phyloP scores from a whole-genome alignment of 2,888 invertebrate genomes.

The Lymantria dispar region DNA sequence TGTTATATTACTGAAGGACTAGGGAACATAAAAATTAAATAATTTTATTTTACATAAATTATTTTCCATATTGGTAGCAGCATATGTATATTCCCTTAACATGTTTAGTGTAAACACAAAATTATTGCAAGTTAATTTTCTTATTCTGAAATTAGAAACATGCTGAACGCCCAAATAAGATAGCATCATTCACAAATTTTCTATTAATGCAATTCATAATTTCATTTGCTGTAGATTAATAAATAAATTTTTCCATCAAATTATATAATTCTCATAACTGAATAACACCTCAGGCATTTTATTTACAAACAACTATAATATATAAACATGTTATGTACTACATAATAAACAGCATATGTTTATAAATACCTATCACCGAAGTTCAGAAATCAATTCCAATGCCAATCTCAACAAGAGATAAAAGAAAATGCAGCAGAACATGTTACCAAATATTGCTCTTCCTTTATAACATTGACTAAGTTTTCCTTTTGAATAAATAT shows the following conservation, averaged over 20 bases:
- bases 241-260: background rate
- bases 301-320: background rate
- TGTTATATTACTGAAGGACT: too few species aligned
- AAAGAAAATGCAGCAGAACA: too few species aligned
- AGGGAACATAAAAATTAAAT: too few species aligned
- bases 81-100: too few species aligned
- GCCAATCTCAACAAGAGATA: too few species aligned
- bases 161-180: too few species aligned
- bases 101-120: too few species aligned
- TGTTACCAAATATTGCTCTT: too few species aligned
- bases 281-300: background rate
- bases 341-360: background rate
- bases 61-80: too few species aligned
- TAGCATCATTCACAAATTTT: background rate
- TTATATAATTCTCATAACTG: background rate
- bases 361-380: background rate
- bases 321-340: background rate
- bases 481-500: slow-evolving; percentile 8
- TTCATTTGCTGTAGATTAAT: background rate
- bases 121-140: too few species aligned
- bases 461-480: background rate
- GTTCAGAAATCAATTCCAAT: background rate
- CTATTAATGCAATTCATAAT: background rate
- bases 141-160: too few species aligned
- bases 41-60: too few species aligned